These are phyloP conservation scores for Notarius lentiginosus DNA, from an alignment of 2,113 vertebrate genomes.

Conservation along the genomic window DNA sequence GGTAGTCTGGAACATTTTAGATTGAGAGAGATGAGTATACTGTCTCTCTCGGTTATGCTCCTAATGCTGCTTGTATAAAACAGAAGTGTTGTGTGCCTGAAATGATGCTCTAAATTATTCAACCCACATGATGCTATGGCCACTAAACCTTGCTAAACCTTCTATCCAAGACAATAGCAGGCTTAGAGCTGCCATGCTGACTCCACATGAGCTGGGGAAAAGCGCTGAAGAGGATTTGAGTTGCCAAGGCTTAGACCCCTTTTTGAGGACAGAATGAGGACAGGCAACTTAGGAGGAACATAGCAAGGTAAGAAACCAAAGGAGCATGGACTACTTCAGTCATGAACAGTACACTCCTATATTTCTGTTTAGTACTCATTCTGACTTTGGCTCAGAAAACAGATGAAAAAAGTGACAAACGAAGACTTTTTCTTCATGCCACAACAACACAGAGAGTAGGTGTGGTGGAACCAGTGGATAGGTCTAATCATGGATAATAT, in stretches of 20 bases:
- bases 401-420: slow-evolving; percentile 27
- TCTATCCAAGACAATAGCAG: slow-evolving; percentile 40
- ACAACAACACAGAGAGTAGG: not conserved
- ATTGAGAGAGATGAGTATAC: slow-evolving; percentile 47
- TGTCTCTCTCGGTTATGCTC: slow-evolving; percentile 61
- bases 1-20: slow-evolving; percentile 18
- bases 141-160: slow-evolving; percentile 38
- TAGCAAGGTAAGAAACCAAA: not conserved
- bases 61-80: slow-evolving; percentile 74
- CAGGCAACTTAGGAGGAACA: slow-evolving; percentile 47
- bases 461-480: not conserved
- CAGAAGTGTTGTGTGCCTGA: slow-evolving; percentile 62
- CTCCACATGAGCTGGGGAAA: slow-evolving; percentile 31
- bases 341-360: slow-evolving; percentile 1
- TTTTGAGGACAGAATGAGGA: slow-evolving; percentile 50
- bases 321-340: not conserved
- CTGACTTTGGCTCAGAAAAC: slow-evolving; percentile 29
- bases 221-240: slow-evolving; percentile 30
- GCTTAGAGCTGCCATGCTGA: slow-evolving; percentile 46
- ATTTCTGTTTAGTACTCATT: slow-evolving; percentile 42
- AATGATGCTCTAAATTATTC: slow-evolving; percentile 65
- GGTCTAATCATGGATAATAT: not conserved
- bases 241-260: slow-evolving; percentile 31
- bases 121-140: slow-evolving; percentile 60
- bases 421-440: slow-evolving; percentile 2